Percentiles rank a stretch among this genome's conserved stretches.
Conservation (phyloP, 1,140 invertebrate genomes). For the Himalopsyche phryganea region DNA sequence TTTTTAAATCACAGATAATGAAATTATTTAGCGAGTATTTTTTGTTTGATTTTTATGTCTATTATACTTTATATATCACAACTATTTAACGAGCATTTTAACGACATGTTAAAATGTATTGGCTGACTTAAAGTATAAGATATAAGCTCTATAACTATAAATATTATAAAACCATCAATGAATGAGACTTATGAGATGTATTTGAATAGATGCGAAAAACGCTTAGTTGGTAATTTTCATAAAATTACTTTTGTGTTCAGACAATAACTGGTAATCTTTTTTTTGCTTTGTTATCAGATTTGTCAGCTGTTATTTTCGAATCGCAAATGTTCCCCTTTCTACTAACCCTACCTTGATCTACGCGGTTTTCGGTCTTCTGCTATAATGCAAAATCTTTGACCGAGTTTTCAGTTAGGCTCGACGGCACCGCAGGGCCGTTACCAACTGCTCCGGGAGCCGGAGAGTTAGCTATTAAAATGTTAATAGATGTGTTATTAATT, state of each 20-base stretch:
- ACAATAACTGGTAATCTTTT: conserved; percentile 28
- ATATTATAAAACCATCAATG: no score
- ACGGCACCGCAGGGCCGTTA: conserved; percentile 24
- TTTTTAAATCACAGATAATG: conserved; percentile 23
- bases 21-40: conserved; percentile 18
- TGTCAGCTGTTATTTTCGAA: not conserved
- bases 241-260: not conserved
- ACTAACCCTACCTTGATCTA: not conserved
- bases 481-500: conserved; percentile 1
- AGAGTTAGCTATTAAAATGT: conserved; percentile 10
- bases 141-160: conserved; percentile 4
- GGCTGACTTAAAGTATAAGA: not conserved
- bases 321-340: conserved; percentile 6
- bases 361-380: conserved; percentile 18
- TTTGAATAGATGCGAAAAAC: no score
- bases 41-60: conserved; percentile 1
- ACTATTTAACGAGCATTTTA: conserved; percentile 19
- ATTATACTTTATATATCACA: conserved; percentile 22
- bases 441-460: conserved; percentile 3
- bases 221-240: no score
- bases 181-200: no score
- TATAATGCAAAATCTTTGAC: conserved; percentile 31
- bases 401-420: conserved; percentile 19
- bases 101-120: not conserved
- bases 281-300: conserved; percentile 7